Conservation (phyloP, 2,888 invertebrate species). For the Boloria euphrosyne region DNA sequence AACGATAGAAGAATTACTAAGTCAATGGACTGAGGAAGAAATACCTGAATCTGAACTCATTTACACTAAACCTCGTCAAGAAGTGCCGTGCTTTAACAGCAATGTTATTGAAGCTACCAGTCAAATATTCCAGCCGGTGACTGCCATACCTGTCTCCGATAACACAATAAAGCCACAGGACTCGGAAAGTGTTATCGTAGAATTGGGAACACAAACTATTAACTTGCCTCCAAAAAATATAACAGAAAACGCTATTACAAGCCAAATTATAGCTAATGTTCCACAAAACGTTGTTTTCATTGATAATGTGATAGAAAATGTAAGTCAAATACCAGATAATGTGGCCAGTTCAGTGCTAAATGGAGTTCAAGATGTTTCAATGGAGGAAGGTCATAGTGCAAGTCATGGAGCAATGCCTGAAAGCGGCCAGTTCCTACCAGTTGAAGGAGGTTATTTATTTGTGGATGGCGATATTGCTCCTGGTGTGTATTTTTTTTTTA, state of each 20-base stretch:
- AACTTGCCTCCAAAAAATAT: conserved; percentile 5
- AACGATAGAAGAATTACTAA: conserved; percentile 71
- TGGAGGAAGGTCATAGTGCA: conserved; percentile 58
- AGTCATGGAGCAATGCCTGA: conserved; percentile 55
- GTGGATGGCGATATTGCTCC: conserved; percentile 55
- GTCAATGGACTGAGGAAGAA: conserved; percentile 78
- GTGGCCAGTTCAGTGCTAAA: not conserved
- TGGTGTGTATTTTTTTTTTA: conserved; percentile 48
- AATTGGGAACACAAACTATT: conserved; percentile 50
- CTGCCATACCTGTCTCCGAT: conserved; percentile 58
- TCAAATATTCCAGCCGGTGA: conserved; percentile 66
- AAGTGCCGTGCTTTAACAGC: conserved; percentile 68
- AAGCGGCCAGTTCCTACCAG: conserved; percentile 63
- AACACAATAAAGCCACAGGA: conserved; percentile 50
- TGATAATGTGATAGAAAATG: conserved; percentile 4
- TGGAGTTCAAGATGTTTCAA: conserved; percentile 56
- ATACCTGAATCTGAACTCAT: conserved; percentile 61
- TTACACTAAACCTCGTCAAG: conserved; percentile 47
- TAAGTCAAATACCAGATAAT: not conserved
- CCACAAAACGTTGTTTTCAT: not conserved
- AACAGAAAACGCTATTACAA: not conserved
- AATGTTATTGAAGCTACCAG: conserved; percentile 70
- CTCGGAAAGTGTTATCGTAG: conserved; percentile 59
- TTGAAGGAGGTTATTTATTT: conserved; percentile 72
- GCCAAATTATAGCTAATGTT: too few relatives aligned